phyloP scores from a whole-genome alignment of 2,888 invertebrate species.

The Eueremaeus valkanovi region DNA sequence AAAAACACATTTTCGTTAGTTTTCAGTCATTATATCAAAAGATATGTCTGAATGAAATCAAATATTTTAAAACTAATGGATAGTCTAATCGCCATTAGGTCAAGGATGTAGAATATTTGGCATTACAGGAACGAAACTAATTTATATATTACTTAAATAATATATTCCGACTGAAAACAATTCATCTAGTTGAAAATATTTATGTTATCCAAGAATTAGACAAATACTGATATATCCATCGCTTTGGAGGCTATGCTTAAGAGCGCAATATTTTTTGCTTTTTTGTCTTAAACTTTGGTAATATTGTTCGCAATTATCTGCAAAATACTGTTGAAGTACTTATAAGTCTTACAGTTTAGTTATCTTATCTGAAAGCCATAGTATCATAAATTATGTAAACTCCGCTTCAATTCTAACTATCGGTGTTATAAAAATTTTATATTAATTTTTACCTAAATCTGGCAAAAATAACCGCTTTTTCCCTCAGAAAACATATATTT shows the following conservation, averaged over 20 bases:
- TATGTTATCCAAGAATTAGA: too few relatives aligned
- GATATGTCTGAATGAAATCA: too few relatives aligned
- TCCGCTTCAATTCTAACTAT: background rate
- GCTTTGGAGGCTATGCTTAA: background rate
- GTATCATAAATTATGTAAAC: conserved; percentile 13
- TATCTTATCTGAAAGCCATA: background rate
- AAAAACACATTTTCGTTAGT: too few relatives aligned
- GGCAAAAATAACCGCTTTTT: background rate
- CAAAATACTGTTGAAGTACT: background rate
- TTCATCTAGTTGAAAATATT: too few relatives aligned
- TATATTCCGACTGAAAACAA: too few relatives aligned
- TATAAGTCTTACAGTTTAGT: background rate
- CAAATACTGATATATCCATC: background rate
- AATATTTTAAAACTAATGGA: too few relatives aligned
- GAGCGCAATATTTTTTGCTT: background rate
- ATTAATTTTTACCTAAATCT: background rate
- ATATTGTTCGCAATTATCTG: background rate
- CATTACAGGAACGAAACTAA: too few relatives aligned
- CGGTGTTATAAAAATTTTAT: background rate
- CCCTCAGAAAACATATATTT: background rate
- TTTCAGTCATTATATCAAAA: too few relatives aligned
- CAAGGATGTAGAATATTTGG: too few relatives aligned
- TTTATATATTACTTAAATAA: too few relatives aligned
- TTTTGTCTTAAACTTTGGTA: background rate
- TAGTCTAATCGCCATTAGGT: too few relatives aligned